Evolutionary conservation across 2,113 vertebrate genomes (phyloP).

Genomic region (Sterrhoptilus dennistouni): DNA sequence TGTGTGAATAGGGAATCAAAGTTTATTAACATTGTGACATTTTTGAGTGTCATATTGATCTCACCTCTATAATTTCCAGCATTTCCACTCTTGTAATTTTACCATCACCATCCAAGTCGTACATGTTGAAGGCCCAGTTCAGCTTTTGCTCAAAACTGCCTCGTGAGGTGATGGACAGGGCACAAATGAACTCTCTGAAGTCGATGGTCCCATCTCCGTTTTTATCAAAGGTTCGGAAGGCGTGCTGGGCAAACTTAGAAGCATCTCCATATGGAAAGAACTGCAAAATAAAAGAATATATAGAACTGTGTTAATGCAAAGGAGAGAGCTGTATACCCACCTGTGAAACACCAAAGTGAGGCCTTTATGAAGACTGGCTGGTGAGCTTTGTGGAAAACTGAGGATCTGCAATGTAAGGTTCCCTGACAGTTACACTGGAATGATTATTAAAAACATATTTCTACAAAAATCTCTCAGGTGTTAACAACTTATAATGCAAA

Average conservation of each 20-base stretch:
- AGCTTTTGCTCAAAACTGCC: conserved; percentile 99
- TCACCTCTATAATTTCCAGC: conserved; percentile 99
- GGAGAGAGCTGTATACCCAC: background rate
- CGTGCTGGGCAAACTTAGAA: conserved; percentile 97
- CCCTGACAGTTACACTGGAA: background rate
- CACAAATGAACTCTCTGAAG: conserved; percentile 99
- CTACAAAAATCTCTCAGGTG: background rate
- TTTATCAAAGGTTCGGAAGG: conserved; percentile 98
- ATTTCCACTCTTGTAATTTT: conserved; percentile 98
- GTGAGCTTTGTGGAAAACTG: background rate
- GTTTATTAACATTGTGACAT: background rate
- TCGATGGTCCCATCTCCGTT: conserved; percentile 97
- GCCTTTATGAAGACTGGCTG: background rate
- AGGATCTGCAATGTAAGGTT: background rate
- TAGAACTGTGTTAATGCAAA: background rate
- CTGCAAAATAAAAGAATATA: conserved; percentile 68
- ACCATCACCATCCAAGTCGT: conserved; percentile 95
- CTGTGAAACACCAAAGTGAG: background rate
- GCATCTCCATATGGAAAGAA: conserved; percentile 98
- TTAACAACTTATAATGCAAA: background rate
- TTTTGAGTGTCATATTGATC: background rate
- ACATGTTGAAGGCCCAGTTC: conserved; percentile 99
- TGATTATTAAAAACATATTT: background rate
- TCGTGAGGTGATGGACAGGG: conserved; percentile 94
- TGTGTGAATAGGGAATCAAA: background rate